Conservation (phyloP, 2,797 vertebrate genomes). For the Darevskia nairensis region DNA sequence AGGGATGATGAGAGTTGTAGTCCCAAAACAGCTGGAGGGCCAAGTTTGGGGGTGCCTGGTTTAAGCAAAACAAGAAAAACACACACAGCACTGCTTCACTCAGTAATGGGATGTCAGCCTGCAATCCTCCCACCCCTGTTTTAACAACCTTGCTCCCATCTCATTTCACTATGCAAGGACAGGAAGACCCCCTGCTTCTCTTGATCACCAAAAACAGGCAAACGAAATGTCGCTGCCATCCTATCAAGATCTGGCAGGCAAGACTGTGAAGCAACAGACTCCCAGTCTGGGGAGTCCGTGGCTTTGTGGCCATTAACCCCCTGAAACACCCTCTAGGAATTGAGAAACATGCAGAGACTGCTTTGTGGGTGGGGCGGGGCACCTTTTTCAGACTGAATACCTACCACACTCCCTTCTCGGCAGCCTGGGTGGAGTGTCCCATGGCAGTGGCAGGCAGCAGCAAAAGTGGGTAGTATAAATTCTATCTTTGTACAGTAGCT, state of each 20-base stretch:
- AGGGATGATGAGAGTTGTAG: too few relatives aligned
- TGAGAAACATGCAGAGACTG: not conserved
- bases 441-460: too few relatives aligned
- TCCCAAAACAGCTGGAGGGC: too few relatives aligned
- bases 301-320: not conserved
- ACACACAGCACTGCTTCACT: not conserved
- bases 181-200: not conserved
- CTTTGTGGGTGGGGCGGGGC: too few relatives aligned
- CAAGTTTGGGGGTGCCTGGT: too few relatives aligned
- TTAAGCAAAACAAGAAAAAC: not conserved
- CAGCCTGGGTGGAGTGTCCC: too few relatives aligned
- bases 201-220: slow-evolving; percentile 3
- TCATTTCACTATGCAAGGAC: not conserved
- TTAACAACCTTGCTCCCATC: not conserved
- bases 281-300: not conserved
- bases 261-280: not conserved
- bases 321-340: not conserved
- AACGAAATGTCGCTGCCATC: not conserved
- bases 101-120: not conserved
- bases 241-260: slow-evolving; percentile 14
- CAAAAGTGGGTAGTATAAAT: too few relatives aligned
- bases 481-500: too few relatives aligned
- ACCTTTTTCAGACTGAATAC: too few relatives aligned
- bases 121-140: not conserved
- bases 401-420: too few relatives aligned